A percentile compares a stretch with the other conserved stretches of the same genome.
Conservation (phyloP, 2,888 invertebrate genomes). For the Cotesia congregata region DNA sequence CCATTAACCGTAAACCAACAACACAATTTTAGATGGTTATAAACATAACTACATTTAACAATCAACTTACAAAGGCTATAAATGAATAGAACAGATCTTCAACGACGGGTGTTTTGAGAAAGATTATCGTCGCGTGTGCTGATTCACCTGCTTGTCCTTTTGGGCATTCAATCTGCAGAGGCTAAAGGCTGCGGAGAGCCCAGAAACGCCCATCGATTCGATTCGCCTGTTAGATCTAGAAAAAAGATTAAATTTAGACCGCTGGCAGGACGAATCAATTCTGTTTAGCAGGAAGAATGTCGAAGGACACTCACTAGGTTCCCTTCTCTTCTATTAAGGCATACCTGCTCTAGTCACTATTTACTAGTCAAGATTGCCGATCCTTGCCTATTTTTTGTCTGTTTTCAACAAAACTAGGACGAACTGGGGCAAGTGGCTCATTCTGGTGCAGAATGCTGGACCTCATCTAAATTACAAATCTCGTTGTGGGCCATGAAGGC, state of each 20-base stretch:
- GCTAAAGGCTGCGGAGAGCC: slow-evolving; percentile 1
- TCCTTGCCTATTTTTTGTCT: not conserved
- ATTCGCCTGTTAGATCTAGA: slow-evolving; percentile 44
- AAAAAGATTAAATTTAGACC: slow-evolving; percentile 45
- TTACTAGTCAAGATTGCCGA: slow-evolving; percentile 34
- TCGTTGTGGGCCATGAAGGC: slow-evolving; percentile 49
- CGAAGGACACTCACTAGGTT: slow-evolving; percentile 42
- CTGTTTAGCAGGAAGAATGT: slow-evolving; percentile 49
- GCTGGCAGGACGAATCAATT: slow-evolving; percentile 52
- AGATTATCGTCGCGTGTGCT: slow-evolving; percentile 15
- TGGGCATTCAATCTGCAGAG: slow-evolving; percentile 14
- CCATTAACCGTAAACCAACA: too few relatives aligned
- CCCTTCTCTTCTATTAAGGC: slow-evolving; percentile 16
- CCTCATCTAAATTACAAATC: slow-evolving; percentile 70
- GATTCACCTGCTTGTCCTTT: slow-evolving; percentile 16
- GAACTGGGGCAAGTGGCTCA: not conserved
- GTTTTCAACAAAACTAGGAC: slow-evolving; percentile 20
- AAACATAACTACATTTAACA: not conserved
- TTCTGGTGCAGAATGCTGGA: not conserved
- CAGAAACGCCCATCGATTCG: slow-evolving; percentile 42
- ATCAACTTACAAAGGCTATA: not conserved
- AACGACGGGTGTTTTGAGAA: not conserved
- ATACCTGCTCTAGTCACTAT: slow-evolving; percentile 41
- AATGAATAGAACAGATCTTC: not conserved
- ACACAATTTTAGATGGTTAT: not conserved